Conservation (phyloP, 1,140 invertebrate genomes). For the Drosophila santomea region DNA sequence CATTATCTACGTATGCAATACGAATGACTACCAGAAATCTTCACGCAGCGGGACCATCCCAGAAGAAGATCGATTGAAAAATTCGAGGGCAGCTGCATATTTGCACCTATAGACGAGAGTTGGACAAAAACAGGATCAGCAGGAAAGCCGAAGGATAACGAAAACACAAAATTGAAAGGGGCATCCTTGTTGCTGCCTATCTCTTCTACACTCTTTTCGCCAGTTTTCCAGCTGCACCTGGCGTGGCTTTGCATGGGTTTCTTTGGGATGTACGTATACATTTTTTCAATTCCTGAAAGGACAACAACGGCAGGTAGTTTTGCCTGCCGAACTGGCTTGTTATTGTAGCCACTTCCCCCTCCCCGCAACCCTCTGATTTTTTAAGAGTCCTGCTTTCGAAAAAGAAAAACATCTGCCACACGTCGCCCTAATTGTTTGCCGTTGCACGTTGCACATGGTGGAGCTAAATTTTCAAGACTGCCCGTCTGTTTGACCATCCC, state of each 20-base stretch:
- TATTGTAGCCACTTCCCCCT: constrained; percentile 62
- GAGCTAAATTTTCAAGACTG: constrained; percentile 26
- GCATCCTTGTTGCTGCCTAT: constrained; percentile 44
- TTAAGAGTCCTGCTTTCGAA: constrained; percentile 57
- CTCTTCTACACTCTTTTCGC: constrained; percentile 24
- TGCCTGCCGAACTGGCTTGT: constrained; percentile 39
- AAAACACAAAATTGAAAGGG: constrained; percentile 60
- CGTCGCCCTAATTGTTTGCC: constrained; percentile 77
- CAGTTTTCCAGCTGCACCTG: constrained; percentile 65
- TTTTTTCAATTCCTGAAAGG: constrained; percentile 27
- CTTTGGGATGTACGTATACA: background rate
- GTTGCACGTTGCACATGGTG: constrained; percentile 65
- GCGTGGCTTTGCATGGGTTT: constrained; percentile 56
- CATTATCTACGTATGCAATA: constrained; percentile 40
- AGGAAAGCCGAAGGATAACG: constrained; percentile 62
- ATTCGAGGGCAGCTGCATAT: constrained; percentile 47
- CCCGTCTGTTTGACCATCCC: constrained; percentile 39
- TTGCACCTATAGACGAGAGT: constrained; percentile 43
- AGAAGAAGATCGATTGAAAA: constrained; percentile 17
- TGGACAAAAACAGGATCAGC: constrained; percentile 44
- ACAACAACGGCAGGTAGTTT: constrained; percentile 40
- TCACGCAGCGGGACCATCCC: constrained; percentile 42
- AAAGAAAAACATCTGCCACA: constrained; percentile 77
- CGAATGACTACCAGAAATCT: constrained; percentile 34
- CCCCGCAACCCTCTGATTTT: constrained; percentile 49